phyloP scores from a whole-genome alignment of 2,113 vertebrate species.

The Arizona elegans region DNA sequence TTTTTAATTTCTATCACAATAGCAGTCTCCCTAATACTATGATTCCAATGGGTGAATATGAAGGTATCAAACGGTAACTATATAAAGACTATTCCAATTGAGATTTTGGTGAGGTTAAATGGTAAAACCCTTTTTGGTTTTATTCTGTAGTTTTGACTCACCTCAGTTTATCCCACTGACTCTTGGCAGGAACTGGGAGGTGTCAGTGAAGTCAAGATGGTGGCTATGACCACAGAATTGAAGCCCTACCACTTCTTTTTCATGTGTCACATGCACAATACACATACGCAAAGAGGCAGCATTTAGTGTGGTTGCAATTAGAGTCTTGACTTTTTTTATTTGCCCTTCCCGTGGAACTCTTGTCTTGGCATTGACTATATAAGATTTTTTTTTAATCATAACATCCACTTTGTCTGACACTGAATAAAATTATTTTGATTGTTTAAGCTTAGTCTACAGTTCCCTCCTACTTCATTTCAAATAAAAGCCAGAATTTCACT shows the following conservation, averaged over 20 bases:
- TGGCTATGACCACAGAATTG: neutral
- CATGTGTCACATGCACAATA: neutral
- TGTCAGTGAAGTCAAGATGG: neutral
- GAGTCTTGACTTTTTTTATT: neutral
- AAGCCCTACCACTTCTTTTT: neutral
- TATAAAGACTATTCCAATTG: neutral
- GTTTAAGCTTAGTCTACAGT: neutral
- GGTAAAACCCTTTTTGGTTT: neutral
- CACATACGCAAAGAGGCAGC: neutral
- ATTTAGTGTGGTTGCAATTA: neutral
- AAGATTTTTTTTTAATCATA: neutral
- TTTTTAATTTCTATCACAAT: neutral
- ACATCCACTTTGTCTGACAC: neutral
- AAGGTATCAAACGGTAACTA: neutral
- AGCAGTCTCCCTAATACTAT: neutral
- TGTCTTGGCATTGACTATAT: neutral
- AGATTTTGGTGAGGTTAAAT: neutral
- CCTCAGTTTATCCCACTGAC: neutral
- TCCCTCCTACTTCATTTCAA: conserved; percentile 4
- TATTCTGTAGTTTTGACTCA: neutral
- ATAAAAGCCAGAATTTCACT: conserved; percentile 4
- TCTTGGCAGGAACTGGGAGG: neutral
- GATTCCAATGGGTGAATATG: neutral
- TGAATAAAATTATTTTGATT: neutral
- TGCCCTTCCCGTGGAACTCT: neutral